phyloP scores from a whole-genome alignment of 2,888 invertebrate species.

The Furcula furcula region DNA sequence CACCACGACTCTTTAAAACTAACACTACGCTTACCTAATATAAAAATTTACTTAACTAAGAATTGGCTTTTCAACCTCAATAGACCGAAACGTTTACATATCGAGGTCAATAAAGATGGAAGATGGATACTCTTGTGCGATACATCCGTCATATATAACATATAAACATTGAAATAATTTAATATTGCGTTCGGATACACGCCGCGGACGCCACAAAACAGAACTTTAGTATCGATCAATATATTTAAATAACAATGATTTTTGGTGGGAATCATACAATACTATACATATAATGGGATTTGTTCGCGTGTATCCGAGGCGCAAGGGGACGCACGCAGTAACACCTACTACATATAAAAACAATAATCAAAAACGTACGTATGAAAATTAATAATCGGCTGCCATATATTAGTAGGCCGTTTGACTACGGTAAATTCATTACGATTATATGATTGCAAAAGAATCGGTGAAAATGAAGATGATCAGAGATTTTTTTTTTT shows the following conservation, averaged over 20 bases:
- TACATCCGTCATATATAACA: slow-evolving; percentile 39
- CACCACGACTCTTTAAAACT: slow-evolving; percentile 58
- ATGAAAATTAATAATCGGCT: slow-evolving; percentile 31
- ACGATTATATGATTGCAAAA: slow-evolving; percentile 15
- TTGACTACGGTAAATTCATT: slow-evolving; percentile 16
- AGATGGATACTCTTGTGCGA: slow-evolving; percentile 63
- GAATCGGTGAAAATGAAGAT: slow-evolving; percentile 7
- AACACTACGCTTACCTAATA: slow-evolving; percentile 67
- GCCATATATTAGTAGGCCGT: slow-evolving; percentile 36
- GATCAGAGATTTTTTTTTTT: no score
- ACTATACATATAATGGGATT: slow-evolving; percentile 23
- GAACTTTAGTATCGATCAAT: slow-evolving; percentile 11
- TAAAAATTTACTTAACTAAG: slow-evolving; percentile 69
- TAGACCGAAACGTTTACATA: slow-evolving; percentile 47
- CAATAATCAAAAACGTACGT: slow-evolving; percentile 55
- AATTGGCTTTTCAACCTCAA: slow-evolving; percentile 70
- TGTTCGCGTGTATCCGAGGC: slow-evolving; percentile 32
- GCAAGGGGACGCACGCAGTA: slow-evolving; percentile 39
- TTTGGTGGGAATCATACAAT: slow-evolving; percentile 36
- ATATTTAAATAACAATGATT: slow-evolving; percentile 21
- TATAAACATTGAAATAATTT: slow-evolving; percentile 20
- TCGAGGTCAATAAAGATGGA: slow-evolving; percentile 49
- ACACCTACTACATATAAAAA: slow-evolving; percentile 66
- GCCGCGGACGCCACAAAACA: slow-evolving; percentile 17
- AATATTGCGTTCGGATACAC: slow-evolving; percentile 37